These are phyloP conservation scores for Metopolophium dirhodum DNA, from an alignment of 1,140 invertebrate species.

Conservation along the genomic window DNA sequence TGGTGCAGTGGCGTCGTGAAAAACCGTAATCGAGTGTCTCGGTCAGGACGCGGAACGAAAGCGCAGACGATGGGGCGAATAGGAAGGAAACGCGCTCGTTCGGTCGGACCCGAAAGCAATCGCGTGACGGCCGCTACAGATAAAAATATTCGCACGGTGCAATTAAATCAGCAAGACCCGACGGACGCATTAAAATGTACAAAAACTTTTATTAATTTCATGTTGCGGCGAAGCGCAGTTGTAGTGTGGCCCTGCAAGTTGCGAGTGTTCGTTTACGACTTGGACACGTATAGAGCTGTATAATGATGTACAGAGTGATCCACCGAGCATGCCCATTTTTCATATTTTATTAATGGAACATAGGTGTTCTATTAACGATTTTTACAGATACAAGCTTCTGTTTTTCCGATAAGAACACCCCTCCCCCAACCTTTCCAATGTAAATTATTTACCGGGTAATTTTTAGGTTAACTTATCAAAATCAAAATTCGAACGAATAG, in stretches of 20 bases:
- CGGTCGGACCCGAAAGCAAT: background rate
- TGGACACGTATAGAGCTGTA: background rate
- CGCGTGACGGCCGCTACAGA: background rate
- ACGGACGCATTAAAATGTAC: background rate
- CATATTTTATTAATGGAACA: no score
- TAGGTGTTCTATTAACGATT: no score
- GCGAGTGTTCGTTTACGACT: background rate
- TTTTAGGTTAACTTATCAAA: no score
- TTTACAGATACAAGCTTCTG: no score
- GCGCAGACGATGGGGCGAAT: background rate
- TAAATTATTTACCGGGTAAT: no score
- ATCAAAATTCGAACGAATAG: no score
- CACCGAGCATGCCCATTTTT: no score
- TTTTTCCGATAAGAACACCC: no score
- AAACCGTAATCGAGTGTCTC: background rate
- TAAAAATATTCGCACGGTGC: slow-evolving; percentile 14
- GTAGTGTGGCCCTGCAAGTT: background rate
- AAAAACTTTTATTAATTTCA: slow-evolving; percentile 8
- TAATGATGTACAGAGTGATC: background rate
- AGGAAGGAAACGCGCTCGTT: background rate
- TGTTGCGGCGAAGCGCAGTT: background rate
- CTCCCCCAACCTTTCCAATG: no score
- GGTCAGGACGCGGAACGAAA: background rate
- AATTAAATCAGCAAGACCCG: background rate
- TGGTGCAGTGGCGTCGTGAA: background rate